These are phyloP conservation scores for Tupaia tana DNA, from an alignment of 2,113 vertebrate species.

Conservation along the genomic window DNA sequence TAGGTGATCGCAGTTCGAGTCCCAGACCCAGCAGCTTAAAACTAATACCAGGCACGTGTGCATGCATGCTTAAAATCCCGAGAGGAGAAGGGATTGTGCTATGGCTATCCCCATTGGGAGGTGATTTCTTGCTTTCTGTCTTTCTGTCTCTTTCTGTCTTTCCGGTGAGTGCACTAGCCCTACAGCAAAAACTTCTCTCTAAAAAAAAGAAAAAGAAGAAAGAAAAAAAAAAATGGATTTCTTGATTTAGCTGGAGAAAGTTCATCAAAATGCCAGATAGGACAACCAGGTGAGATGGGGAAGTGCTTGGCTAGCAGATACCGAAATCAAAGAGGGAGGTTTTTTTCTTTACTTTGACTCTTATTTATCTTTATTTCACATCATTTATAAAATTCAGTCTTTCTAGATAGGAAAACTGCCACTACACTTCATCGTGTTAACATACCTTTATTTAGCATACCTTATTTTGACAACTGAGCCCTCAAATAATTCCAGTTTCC, in stretches of 20 bases:
- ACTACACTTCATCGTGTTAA: constrained; percentile 27
- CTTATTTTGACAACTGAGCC: constrained; percentile 42
- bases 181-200: too few species aligned
- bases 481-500: constrained; percentile 25
- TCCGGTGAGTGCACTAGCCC: too few species aligned
- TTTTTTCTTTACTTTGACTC: background rate
- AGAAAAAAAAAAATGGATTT: background rate
- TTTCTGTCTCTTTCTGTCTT: too few species aligned
- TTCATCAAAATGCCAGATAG: background rate
- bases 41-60: too few species aligned
- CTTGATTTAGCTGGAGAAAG: background rate
- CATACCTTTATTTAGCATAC: background rate
- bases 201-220: too few species aligned
- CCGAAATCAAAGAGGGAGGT: background rate
- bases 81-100: too few species aligned
- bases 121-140: too few species aligned
- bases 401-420: constrained; percentile 17
- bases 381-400: background rate
- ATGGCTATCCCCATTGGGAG: too few species aligned
- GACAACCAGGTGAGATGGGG: background rate
- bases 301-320: background rate
- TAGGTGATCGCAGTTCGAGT: too few species aligned
- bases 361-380: constrained; percentile 20
- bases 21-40: too few species aligned
- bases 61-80: too few species aligned